Evolutionary conservation across 1,140 invertebrate genomes (phyloP).

Genomic region (Tetramorium alpestre): DNA sequence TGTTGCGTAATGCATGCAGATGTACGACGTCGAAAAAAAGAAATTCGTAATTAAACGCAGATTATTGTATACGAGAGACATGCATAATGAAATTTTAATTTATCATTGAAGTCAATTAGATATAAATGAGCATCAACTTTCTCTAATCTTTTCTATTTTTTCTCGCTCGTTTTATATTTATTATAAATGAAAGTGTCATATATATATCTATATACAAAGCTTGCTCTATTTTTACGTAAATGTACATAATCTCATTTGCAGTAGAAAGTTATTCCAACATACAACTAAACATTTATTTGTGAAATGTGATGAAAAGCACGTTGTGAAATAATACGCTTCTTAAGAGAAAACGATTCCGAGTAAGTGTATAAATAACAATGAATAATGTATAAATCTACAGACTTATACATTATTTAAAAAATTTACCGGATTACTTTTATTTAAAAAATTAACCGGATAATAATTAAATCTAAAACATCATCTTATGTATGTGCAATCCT

Average conservation of each 20-base stretch:
- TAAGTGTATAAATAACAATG: neutral
- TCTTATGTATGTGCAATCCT: neutral
- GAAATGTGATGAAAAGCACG: neutral
- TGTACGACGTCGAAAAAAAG: neutral
- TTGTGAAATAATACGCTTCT: neutral
- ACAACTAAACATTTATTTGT: neutral
- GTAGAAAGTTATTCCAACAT: neutral
- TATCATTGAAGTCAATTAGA: neutral
- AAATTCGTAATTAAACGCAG: neutral
- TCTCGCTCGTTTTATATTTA: neutral
- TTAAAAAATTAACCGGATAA: neutral
- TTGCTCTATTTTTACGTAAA: neutral
- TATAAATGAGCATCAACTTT: neutral
- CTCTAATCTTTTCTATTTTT: neutral
- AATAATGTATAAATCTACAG: neutral
- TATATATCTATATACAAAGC: neutral
- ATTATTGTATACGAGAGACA: neutral
- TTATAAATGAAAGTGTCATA: neutral
- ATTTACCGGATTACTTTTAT: neutral
- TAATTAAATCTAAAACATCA: neutral
- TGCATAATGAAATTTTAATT: neutral
- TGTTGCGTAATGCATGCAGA: constrained; percentile 59
- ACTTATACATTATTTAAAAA: too few species aligned
- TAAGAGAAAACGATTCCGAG: neutral
- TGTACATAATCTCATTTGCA: neutral